Conservation (phyloP, 2,888 invertebrate species). For the Aquatica leii region DNA sequence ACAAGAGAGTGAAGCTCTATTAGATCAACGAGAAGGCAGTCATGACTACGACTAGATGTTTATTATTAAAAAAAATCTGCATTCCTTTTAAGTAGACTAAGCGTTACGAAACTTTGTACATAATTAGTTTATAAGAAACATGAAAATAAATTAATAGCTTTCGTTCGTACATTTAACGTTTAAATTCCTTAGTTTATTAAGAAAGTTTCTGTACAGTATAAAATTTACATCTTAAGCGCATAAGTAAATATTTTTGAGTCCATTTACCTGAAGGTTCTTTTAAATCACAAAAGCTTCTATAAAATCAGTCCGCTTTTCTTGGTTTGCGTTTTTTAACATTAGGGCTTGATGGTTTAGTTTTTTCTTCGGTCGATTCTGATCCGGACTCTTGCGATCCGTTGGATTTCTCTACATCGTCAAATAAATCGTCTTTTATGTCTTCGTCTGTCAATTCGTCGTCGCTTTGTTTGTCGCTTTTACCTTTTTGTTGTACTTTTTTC, state of each 20-base stretch:
- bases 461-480: conserved; percentile 56
- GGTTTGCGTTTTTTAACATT: conserved; percentile 76
- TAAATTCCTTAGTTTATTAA: conserved; percentile 25
- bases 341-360: conserved; percentile 58
- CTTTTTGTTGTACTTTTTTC: conserved; percentile 51
- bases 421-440: conserved; percentile 73
- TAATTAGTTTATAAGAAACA: conserved; percentile 12
- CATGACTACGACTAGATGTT: conserved; percentile 73
- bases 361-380: conserved; percentile 38
- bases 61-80: background rate
- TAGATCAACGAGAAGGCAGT: conserved; percentile 74
- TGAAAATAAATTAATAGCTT: background rate
- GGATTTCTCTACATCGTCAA: conserved; percentile 68
- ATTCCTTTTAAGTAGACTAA: no score
- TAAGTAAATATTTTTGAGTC: conserved; percentile 21
- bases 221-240: conserved; percentile 37
- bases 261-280: no score
- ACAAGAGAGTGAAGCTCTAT: conserved; percentile 72
- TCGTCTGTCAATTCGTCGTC: conserved; percentile 64
- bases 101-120: conserved; percentile 22
- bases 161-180: background rate
- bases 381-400: conserved; percentile 58
- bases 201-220: conserved; percentile 42
- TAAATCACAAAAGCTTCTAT: conserved; percentile 10
- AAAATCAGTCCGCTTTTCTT: conserved; percentile 65